Evolutionary conservation across 2,888 invertebrate genomes (phyloP).

Genomic region (Altica lythri): DNA sequence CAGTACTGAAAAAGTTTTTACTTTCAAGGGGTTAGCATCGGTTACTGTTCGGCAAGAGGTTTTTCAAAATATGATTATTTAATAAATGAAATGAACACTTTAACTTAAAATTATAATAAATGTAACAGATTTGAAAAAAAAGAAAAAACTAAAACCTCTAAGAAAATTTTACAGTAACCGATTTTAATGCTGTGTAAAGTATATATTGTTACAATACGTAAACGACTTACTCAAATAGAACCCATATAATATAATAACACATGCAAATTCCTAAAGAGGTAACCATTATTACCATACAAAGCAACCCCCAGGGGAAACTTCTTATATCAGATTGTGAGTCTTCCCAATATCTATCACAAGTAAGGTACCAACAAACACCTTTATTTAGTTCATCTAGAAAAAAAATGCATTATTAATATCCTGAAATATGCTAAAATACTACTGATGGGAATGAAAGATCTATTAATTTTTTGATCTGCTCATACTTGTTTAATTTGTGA

Average conservation of each 20-base stretch:
- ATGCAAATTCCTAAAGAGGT: constrained; percentile 82
- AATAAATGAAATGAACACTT: neutral
- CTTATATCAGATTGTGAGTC: constrained; percentile 74
- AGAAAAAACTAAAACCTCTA: neutral
- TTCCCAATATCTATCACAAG: constrained; percentile 92
- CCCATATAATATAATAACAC: constrained; percentile 92
- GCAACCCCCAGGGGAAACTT: constrained; percentile 80
- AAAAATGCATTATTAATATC: neutral
- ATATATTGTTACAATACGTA: neutral
- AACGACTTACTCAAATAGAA: constrained; percentile 83
- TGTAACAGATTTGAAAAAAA: neutral
- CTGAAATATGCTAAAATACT: too few relatives aligned
- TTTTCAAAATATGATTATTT: neutral
- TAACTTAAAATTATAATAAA: neutral
- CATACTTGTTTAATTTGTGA: too few relatives aligned
- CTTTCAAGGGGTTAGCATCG: constrained; percentile 34
- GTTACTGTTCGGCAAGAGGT: constrained; percentile 22
- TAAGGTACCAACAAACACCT: constrained; percentile 89
- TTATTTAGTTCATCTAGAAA: constrained; percentile 81
- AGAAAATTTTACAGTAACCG: constrained; percentile 19
- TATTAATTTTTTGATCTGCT: too few relatives aligned
- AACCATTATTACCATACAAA: constrained; percentile 78
- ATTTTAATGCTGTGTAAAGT: constrained; percentile 6
- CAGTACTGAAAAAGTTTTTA: constrained; percentile 61
- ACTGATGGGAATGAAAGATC: too few relatives aligned